phyloP scores from a whole-genome alignment of 2,113 vertebrate species.

The Sus scrofa region DNA sequence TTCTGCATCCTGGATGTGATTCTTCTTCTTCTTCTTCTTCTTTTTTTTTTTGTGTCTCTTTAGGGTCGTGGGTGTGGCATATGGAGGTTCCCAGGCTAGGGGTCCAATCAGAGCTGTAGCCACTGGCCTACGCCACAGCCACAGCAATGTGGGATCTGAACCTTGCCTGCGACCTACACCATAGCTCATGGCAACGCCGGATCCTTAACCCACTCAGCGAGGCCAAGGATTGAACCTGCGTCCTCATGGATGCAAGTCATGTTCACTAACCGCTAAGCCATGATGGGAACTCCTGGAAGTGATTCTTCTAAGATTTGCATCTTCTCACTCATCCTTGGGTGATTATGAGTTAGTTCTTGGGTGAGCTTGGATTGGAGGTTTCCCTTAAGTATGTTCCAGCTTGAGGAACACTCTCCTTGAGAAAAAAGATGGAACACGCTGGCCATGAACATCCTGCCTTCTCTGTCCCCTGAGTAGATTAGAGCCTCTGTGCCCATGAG shows the following conservation, averaged over 20 bases:
- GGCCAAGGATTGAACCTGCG: too few relatives aligned
- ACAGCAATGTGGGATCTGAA: too few relatives aligned
- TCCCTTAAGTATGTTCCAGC: not conserved
- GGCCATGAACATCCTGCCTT: not conserved
- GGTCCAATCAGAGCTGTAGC: too few relatives aligned
- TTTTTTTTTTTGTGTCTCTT: too few relatives aligned
- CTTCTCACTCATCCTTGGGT: not conserved
- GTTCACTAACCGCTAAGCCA: too few relatives aligned
- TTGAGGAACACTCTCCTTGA: not conserved
- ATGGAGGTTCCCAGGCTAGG: too few relatives aligned
- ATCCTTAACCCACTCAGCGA: too few relatives aligned
- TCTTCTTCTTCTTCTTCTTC: not conserved
- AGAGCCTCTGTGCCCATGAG: not conserved
- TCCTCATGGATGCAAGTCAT: too few relatives aligned
- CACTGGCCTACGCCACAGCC: too few relatives aligned
- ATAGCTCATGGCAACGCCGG: too few relatives aligned
- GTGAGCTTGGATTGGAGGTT: not conserved
- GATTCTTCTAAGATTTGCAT: not conserved
- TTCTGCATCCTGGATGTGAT: not conserved
- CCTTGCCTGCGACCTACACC: too few relatives aligned
- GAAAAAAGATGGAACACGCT: not conserved
- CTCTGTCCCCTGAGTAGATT: not conserved
- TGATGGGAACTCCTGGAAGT: not conserved
- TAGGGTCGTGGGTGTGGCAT: too few relatives aligned
- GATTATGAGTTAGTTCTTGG: not conserved